Percentiles rank a stretch among this genome's conserved stretches.
These are phyloP conservation scores for Takifugu ocellatus DNA, from an alignment of 2,797 vertebrate species.

Conservation along the genomic window DNA sequence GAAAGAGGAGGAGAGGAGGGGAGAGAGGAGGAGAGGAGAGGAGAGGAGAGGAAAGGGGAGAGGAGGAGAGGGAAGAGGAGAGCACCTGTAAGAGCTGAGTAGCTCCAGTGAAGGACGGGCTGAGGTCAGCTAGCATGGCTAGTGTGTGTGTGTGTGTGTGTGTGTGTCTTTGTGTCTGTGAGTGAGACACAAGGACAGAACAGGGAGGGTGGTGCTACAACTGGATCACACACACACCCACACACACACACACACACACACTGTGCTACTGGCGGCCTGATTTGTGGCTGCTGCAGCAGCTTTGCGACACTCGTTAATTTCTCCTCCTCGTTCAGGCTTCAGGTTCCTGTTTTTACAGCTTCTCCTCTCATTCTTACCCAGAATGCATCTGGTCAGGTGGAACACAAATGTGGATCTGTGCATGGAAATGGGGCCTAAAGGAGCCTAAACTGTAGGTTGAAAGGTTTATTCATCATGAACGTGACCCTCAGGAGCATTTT, in stretches of 20 bases:
- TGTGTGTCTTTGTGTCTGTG: slow-evolving; percentile 57
- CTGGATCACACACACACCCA: slow-evolving; percentile 53
- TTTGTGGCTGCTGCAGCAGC: slow-evolving; percentile 61
- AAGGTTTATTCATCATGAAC: no score
- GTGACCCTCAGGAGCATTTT: no score
- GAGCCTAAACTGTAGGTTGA: no score
- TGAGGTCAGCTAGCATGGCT: slow-evolving; percentile 63
- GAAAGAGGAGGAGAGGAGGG: no score
- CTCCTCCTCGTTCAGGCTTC: slow-evolving; percentile 17
- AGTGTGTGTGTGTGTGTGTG: slow-evolving; percentile 22
- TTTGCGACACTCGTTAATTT: slow-evolving; percentile 47
- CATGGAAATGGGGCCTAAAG: no score
- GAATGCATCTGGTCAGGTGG: slow-evolving; percentile 23
- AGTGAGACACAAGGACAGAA: slow-evolving; percentile 73
- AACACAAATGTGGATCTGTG: no score
- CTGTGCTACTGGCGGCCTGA: slow-evolving; percentile 26
- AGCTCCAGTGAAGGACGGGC: slow-evolving; percentile 71
- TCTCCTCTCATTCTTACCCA: slow-evolving; percentile 10
- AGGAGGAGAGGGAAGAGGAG: slow-evolving; percentile 39
- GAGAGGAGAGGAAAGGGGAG: no score
- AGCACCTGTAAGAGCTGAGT: slow-evolving; percentile 75
- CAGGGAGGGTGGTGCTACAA: slow-evolving; percentile 71
- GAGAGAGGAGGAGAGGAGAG: no score
- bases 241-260: slow-evolving; percentile 7
- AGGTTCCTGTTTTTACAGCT: slow-evolving; percentile 10